These are phyloP conservation scores for Oligia fasciuncula DNA, from an alignment of 2,888 invertebrate species.

Conservation along the genomic window DNA sequence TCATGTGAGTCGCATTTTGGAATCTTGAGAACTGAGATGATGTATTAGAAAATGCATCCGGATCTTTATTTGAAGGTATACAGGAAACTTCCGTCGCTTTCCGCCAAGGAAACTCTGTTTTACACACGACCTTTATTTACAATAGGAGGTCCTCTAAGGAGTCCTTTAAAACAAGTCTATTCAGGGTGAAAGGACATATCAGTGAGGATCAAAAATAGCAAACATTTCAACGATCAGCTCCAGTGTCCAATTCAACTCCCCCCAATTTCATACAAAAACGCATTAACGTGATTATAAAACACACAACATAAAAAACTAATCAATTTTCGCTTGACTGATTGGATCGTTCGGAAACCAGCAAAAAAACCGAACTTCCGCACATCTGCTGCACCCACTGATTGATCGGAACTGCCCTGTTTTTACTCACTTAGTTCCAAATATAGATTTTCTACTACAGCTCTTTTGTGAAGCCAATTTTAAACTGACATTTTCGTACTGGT, in stretches of 20 bases:
- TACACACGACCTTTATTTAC: too few species aligned
- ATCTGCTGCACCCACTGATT: slow-evolving; percentile 34
- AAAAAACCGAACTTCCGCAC: slow-evolving; percentile 43
- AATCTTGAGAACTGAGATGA: background rate
- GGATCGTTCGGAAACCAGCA: slow-evolving; percentile 14
- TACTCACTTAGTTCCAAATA: slow-evolving; percentile 40
- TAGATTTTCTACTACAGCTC: slow-evolving; percentile 9
- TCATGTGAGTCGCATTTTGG: too few species aligned
- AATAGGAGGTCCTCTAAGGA: too few species aligned
- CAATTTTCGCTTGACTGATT: slow-evolving; percentile 46
- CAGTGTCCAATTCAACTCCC: background rate
- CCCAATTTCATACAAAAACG: slow-evolving; percentile 32
- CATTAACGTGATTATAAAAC: slow-evolving; percentile 39
- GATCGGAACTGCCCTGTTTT: slow-evolving; percentile 52
- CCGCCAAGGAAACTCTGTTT: too few species aligned
- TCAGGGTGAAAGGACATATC: too few species aligned
- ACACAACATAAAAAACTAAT: slow-evolving; percentile 29
- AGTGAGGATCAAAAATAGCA: too few species aligned
- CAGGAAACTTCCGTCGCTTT: too few species aligned
- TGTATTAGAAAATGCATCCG: background rate
- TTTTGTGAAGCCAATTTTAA: background rate
- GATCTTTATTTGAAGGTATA: too few species aligned
- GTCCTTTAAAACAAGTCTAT: too few species aligned
- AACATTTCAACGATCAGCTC: background rate
- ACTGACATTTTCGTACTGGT: background rate